Evolutionary conservation across 2,797 vertebrate genomes (phyloP).

Genomic region (Clarias laeviceps): DNA sequence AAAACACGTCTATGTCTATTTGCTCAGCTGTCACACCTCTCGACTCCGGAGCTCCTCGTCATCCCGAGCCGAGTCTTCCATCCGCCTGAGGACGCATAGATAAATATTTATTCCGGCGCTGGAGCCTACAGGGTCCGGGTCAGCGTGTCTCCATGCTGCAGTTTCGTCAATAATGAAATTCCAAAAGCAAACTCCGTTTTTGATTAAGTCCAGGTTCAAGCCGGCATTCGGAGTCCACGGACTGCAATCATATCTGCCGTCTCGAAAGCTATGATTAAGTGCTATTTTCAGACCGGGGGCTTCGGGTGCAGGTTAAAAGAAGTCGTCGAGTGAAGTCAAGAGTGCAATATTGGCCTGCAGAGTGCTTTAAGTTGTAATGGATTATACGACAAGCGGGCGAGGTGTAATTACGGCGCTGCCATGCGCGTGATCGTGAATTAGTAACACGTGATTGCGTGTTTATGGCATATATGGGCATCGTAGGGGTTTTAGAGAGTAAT

Average conservation of each 20-base stretch:
- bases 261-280: conserved; percentile 15
- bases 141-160: conserved; percentile 3
- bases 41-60: conserved; percentile 33
- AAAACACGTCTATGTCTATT: conserved; percentile 50
- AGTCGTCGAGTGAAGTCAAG: conserved; percentile 10
- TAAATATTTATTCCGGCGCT: conserved; percentile 47
- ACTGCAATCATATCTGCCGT: conserved; percentile 38
- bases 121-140: conserved; percentile 23
- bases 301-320: conserved; percentile 33
- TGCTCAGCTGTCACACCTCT: conserved; percentile 39
- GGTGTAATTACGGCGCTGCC: neutral
- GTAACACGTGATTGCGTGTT: neutral
- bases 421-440: neutral
- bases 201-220: conserved; percentile 70
- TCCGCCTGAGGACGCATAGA: conserved; percentile 34
- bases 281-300: conserved; percentile 30
- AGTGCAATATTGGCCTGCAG: neutral
- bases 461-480: neutral
- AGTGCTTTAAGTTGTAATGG: neutral
- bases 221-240: conserved; percentile 45
- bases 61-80: conserved; percentile 37
- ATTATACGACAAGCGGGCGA: neutral
- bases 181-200: conserved; percentile 59
- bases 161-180: conserved; percentile 56
- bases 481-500: neutral